Conservation (phyloP, 1,140 invertebrate species). For the Zaprionus vittiger region DNA sequence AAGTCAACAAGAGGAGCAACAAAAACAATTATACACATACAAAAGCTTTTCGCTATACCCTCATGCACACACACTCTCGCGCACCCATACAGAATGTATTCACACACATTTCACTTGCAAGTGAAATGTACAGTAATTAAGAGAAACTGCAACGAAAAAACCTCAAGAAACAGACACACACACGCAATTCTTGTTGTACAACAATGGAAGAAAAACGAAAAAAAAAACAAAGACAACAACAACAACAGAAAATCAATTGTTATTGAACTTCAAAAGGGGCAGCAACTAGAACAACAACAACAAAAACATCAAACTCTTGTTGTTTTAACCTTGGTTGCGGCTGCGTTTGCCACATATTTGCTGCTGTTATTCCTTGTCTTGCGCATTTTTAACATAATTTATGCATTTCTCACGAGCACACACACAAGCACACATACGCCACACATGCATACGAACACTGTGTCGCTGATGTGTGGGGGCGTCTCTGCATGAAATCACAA, state of each 20-base stretch:
- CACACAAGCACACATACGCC: slow-evolving; percentile 6
- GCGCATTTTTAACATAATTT: slow-evolving; percentile 49
- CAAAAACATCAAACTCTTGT: slow-evolving; percentile 19
- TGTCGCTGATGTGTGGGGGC: slow-evolving; percentile 35
- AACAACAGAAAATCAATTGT: slow-evolving; percentile 74
- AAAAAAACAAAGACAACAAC: slow-evolving; percentile 5
- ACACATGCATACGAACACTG: slow-evolving; percentile 1
- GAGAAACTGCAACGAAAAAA: slow-evolving; percentile 54
- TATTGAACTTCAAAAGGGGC: slow-evolving; percentile 74
- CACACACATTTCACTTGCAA: slow-evolving; percentile 30
- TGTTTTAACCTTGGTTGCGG: slow-evolving; percentile 64
- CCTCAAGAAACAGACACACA: slow-evolving; percentile 13
- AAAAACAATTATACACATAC: slow-evolving; percentile 40
- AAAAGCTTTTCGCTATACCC: slow-evolving; percentile 49
- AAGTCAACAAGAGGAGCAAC: slow-evolving; percentile 45
- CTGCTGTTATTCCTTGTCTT: slow-evolving; percentile 33
- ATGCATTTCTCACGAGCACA: slow-evolving; percentile 40
- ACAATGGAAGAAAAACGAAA: slow-evolving; percentile 28
- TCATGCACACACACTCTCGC: slow-evolving; percentile 37
- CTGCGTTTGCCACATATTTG: slow-evolving; percentile 34
- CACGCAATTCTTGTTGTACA: slow-evolving; percentile 28
- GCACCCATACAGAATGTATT: slow-evolving; percentile 2
- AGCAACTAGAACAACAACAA: slow-evolving; percentile 47
- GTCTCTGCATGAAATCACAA: slow-evolving; percentile 47
- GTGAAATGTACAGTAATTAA: slow-evolving; percentile 48